Evolutionary conservation across 1,140 invertebrate species (phyloP), one percentile per base, ranked within the genome.

Genomic region (Choristoneura fumiferana): DNA sequence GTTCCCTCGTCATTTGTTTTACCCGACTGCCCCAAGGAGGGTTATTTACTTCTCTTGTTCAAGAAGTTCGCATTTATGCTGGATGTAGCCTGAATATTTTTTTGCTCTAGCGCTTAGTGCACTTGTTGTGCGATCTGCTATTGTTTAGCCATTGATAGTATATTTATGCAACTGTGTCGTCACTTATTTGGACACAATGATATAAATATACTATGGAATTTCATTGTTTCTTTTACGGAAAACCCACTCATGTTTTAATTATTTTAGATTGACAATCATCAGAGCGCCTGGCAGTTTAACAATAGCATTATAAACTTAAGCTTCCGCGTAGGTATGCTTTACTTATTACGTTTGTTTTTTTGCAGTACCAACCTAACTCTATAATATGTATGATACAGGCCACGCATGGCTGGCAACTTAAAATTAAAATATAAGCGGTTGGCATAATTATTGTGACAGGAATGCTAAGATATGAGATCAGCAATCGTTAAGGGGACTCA

Each of bases 401-500:
- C 33, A 40, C 55, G 59, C 61, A 65, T 57, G 62, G 64, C 34
- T 64, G 56, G 62, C 57, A 67, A 70, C 68, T 64, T 63, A 72
- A 63, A 74, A 74, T 77, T 73, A 74, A 76, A 68, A 72, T 72
- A 71, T 67, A 63, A 67, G 38, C 60, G 62, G 59, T 57, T 49
- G 68, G 60, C 68, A 74, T 73, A 64, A 69, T 45, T 66, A 63
- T 62, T 67, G 63, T 73, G 63, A 71, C 69, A 69, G 62, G 69
- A 68, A 66, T 69, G 63, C 66, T 45, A 58, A 77, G 71, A 62
- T 73, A 84, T 80, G 73, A 83, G 71, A 79, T 81, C 76, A 81
- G 61, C 62, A 37, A 33, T 13, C 14, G 57, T 60, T 37, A 43
- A 49, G 59, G 65, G 63, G 67, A 69, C 62, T 58, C 6, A 29